Percentiles rank a stretch among this genome's conserved stretches.
Evolutionary conservation across 1,140 invertebrate genomes (phyloP).

Genomic region (roundworm (Caenorhabditis elegans)): DNA sequence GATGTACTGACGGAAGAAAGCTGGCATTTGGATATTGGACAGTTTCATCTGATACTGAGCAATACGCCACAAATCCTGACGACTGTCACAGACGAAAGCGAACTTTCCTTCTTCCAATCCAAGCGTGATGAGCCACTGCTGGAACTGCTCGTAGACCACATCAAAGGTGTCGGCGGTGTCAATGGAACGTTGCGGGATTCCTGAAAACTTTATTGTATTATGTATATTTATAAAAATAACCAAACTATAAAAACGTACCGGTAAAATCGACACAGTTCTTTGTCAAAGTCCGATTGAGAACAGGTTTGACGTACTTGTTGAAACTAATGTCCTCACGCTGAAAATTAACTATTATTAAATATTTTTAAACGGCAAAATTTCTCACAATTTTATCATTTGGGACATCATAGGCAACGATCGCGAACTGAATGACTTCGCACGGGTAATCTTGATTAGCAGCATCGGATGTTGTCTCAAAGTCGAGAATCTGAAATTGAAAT

Average conservation of each 20-base stretch:
- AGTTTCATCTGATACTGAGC: background rate
- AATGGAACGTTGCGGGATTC: background rate
- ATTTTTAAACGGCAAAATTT: too few relatives aligned
- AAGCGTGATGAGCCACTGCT: background rate
- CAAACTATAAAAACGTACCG: background rate
- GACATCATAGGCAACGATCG: background rate
- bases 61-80: slow-evolving; percentile 11
- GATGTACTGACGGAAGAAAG: background rate
- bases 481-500: background rate
- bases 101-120: background rate
- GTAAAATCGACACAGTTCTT: background rate
- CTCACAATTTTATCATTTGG: too few relatives aligned
- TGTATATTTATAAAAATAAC: background rate
- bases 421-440: background rate
- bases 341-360: too few relatives aligned
- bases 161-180: background rate
- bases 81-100: background rate
- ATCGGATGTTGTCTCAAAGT: background rate
- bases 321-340: background rate
- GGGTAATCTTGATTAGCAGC: background rate
- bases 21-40: background rate
- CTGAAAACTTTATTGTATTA: background rate
- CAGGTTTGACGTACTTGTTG: background rate
- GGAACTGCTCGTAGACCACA: background rate
- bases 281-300: background rate